Evolutionary conservation across 2,113 vertebrate species (phyloP).

Genomic region (Rhea pennata): DNA sequence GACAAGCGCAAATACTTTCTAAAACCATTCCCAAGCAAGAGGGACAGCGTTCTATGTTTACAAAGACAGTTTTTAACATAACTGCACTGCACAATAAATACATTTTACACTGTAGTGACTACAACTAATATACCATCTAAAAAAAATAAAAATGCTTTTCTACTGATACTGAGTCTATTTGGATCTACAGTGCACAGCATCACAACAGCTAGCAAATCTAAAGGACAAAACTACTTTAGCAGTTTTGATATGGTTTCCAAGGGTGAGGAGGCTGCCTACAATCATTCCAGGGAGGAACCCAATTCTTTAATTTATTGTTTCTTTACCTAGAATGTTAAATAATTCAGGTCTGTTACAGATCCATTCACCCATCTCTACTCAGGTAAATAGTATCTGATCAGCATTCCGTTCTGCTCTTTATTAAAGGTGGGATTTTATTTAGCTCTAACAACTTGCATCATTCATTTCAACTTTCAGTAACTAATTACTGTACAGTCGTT

Average conservation of each 20-base stretch:
- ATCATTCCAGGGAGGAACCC: neutral
- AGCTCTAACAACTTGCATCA: neutral
- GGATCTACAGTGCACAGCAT: neutral
- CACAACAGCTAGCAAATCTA: neutral
- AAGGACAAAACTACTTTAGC: neutral
- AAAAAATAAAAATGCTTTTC: neutral
- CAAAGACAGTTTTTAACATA: neutral
- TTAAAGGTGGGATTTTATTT: neutral
- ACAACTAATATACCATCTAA: neutral
- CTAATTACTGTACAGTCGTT: neutral
- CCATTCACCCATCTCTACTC: neutral
- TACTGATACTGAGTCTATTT: neutral
- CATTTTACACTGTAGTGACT: neutral
- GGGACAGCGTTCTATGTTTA: neutral
- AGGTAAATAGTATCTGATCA: neutral
- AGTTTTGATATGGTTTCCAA: neutral
- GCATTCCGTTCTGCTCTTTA: neutral
- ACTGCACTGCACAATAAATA: neutral
- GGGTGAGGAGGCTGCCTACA: neutral
- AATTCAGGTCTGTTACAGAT: neutral
- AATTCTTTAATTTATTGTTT: no score
- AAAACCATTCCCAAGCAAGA: neutral
- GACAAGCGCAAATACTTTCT: neutral
- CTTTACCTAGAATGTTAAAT: neutral
- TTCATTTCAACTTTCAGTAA: slow-evolving; percentile 1